Base-by-base conservation (phyloP, 2,113 vertebrate species). In the Phrynosoma blainvillii region DNA sequence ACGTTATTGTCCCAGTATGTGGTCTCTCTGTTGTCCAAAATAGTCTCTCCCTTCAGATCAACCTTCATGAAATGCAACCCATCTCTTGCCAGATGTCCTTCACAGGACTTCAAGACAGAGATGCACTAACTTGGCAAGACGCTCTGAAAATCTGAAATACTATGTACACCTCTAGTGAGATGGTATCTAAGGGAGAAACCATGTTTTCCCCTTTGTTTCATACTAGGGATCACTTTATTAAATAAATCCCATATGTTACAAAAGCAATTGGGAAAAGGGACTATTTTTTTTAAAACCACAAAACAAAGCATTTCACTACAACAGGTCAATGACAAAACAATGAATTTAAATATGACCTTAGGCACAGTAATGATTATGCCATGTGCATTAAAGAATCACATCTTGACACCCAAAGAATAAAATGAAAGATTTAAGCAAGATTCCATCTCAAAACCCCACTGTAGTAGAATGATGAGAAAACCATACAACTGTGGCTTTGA, bases 231-330 rank as follows among this genome's bases (percentile, higher is more conserved):
- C 73, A 88, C 92, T 93, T 75, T 1, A 84, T 12, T 32, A 62
- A 96, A 96, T 36, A 86, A 89, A 47, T 82, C 95, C 92, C 88
- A 93, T 92, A 92, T 56, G 87, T 78, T 76, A 79, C 30, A 1
- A 32, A 47, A 93, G 87, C 62, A 92, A 77, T 2, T 70, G 82
- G 89, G 92, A 84, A 79, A 27, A 6, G 89, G 27, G 25, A 81
- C 16, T 9, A 76, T 84, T 66, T 93, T 89, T 78, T 86, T 84
- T 65, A 27, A 66, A 18, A 40, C 36, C 23, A 84, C 56, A 85
- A 66, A 78, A n/a, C 9, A 40, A 73, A 88, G 76, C n/a, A 30
- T 59, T 59, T 54, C 32, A 21, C 84, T 66, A 89, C 71, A 79
- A 59, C 9, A 32, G 42, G 1, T 84, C 9, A 14, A 85, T 79